phyloP scores from a whole-genome alignment of 2,888 invertebrate species.

The Synergus umbraculus region DNA sequence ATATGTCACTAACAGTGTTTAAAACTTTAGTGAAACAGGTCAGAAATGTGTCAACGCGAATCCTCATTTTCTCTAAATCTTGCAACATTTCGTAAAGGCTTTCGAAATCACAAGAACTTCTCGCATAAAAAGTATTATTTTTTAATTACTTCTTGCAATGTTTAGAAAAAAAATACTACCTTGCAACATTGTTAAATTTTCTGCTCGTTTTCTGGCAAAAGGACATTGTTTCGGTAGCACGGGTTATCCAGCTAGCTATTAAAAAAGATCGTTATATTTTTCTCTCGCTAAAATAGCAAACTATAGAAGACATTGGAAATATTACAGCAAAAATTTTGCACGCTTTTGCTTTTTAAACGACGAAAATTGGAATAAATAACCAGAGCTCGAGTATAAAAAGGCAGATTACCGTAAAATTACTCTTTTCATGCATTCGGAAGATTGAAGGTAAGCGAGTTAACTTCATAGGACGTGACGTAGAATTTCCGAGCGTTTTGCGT shows the following conservation, averaged over 20 bases:
- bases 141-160: neutral
- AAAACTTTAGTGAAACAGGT: conserved; percentile 21
- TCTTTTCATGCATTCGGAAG: neutral
- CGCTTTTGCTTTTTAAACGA: conserved; percentile 30
- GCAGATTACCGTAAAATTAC: conserved; percentile 26
- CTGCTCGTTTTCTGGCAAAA: neutral
- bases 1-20: conserved; percentile 17
- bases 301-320: conserved; percentile 8
- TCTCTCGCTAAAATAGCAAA: conserved; percentile 10
- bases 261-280: conserved; percentile 38
- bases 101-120: neutral
- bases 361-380: conserved; percentile 25
- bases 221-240: conserved; percentile 17
- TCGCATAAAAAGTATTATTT: neutral
- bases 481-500: conserved; percentile 1
- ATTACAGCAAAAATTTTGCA: conserved; percentile 25
- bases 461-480: neutral
- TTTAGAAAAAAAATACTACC: no score
- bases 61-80: neutral
- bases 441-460: neutral
- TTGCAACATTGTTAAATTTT: neutral
- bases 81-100: conserved; percentile 10
- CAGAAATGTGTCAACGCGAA: conserved; percentile 20
- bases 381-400: conserved; percentile 24
- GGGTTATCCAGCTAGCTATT: conserved; percentile 31